These are phyloP conservation scores for Xenopus laevis DNA, from an alignment of 2,113 vertebrate genomes.

Conservation along the genomic window DNA sequence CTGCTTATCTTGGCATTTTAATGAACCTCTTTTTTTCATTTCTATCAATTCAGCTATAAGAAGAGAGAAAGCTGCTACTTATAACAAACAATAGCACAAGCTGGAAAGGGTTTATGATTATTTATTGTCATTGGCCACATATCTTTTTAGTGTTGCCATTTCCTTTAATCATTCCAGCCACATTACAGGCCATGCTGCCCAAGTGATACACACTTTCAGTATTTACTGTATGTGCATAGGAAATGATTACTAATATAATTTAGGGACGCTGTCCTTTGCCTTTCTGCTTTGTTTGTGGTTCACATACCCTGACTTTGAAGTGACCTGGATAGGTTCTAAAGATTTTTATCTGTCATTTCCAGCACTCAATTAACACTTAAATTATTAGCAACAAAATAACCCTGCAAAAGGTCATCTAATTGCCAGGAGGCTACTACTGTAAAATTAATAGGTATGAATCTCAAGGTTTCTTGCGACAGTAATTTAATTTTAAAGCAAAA, in stretches of 20 bases:
- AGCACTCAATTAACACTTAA: no score
- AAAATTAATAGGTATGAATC: no score
- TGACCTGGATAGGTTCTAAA: no score
- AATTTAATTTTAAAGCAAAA: no score
- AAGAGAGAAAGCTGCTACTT: not conserved
- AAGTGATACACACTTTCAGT: not conserved
- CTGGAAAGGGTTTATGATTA: constrained; percentile 11
- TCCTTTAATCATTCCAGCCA: not conserved
- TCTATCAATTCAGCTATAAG: constrained; percentile 21
- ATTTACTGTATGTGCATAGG: constrained; percentile 3
- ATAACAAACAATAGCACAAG: not conserved
- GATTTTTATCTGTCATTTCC: no score
- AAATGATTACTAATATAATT: not conserved
- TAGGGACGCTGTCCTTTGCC: not conserved
- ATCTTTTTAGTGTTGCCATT: constrained; percentile 15
- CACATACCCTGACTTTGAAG: no score
- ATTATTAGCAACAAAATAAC: no score
- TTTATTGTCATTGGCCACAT: constrained; percentile 9
- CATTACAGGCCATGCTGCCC: constrained; percentile 5
- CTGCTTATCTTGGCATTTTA: constrained; percentile 12
- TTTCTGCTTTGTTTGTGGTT: not conserved
- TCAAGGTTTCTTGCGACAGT: no score
- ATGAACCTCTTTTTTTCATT: constrained; percentile 25
- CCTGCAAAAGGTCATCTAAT: no score
- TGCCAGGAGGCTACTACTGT: no score